Base-by-base conservation (phyloP, 2,888 invertebrate genomes). In the Drosophila paramelanica region DNA sequence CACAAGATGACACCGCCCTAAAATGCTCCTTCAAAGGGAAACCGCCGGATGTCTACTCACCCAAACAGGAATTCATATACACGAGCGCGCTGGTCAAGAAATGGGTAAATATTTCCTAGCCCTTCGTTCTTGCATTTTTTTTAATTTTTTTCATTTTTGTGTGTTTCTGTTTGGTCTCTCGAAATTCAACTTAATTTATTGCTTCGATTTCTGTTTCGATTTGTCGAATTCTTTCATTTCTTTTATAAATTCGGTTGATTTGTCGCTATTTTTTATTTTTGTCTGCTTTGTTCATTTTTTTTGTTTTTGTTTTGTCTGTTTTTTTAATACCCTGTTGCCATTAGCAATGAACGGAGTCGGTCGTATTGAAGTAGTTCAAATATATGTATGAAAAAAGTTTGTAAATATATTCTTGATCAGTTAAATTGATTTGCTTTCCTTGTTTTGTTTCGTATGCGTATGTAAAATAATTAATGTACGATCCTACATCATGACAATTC, bases 31-130 rank as follows among this genome's bases (percentile, higher is more conserved):
- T 76, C 73, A 91, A 91, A 85, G 91, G 91, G 31, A 73, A 68
- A 69, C 88, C 91, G 77, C 91, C 91, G 39, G 91, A 90, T 57
- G 67, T 88, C 45, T 90, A 90, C 75, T 89, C 91, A 23, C 74
- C 84, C 50, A 83, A 83, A 58, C 88, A 91, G 88, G 91, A 91
- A 71, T 91, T 89, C 65, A 87, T 89, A 67, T 87, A 86, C 62
- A 71, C 82, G 58, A 79, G 83, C 8, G 82, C 88, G 43, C 76
- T 91, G 77, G 87, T 91, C 59, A 81, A 88, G 58, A 89, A 88
- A 71, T 84, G 90, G 91, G 91, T 91, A 90, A 81, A 68, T 57
- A 25, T 5, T 11, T 67, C 67, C 67, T 64, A 53, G 72, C 67
- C 68, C 67, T 73, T 62, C 51, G 78, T 36, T 45, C 41, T 38